A percentile compares a stretch with the other conserved stretches of the same genome.
Evolutionary conservation across 2,113 vertebrate species (phyloP).

Genomic region (Sakesphorus luctuosus): DNA sequence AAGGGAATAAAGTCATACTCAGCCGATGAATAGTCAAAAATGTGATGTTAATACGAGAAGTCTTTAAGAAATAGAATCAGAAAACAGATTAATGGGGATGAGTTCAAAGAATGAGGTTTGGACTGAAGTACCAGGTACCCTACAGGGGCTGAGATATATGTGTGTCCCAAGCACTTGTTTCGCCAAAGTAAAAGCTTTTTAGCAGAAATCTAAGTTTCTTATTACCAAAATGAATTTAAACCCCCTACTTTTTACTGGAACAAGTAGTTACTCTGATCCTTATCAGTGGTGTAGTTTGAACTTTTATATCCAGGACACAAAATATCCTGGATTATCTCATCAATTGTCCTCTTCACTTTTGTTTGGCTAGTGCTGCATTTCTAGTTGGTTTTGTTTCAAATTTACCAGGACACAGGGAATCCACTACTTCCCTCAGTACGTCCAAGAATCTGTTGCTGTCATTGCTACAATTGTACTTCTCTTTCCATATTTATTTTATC

Average conservation of each 20-base stretch:
- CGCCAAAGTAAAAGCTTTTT: neutral
- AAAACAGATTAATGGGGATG: neutral
- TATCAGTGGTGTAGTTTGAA: neutral
- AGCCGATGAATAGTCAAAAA: neutral
- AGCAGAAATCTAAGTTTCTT: neutral
- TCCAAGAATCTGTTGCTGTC: neutral
- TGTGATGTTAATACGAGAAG: neutral
- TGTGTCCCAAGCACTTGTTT: neutral
- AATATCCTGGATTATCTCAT: neutral
- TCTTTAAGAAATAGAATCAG: neutral
- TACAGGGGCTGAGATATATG: neutral
- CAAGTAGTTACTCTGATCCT: neutral
- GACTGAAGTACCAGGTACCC: neutral
- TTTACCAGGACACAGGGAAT: neutral
- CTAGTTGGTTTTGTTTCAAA: neutral
- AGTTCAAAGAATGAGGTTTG: neutral
- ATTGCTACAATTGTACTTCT: neutral
- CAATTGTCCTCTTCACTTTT: neutral
- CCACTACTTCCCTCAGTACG: neutral
- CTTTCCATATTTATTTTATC: neutral
- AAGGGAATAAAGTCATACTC: rapidly evolving
- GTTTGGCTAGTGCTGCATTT: neutral
- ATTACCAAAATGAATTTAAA: neutral
- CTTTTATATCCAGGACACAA: neutral
- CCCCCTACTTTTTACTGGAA: neutral